Base-by-base conservation (phyloP, 2,113 vertebrate species). In the Numenius arquata region DNA sequence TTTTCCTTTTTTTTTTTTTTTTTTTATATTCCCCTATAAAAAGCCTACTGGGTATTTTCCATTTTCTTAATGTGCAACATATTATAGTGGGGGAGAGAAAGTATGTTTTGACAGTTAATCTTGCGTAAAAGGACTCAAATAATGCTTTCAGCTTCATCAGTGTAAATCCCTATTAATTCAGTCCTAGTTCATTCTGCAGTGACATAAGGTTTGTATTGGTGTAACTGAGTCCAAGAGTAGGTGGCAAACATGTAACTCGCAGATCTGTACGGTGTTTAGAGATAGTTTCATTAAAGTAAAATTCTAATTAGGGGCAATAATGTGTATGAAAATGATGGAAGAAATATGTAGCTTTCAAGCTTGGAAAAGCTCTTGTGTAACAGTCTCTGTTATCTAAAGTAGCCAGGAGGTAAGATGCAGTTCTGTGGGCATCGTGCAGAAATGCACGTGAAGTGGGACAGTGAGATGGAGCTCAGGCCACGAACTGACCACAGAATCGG, bases 181-280 rank as follows among this genome's bases (percentile, higher is more conserved):
- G 0, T 36, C 75, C 62, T 45, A 29, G 20, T 53, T 63, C 26
- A 3, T 18, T 61, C 14, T 61, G 72, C 75, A 47, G 38, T 19
- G 41, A 12, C 2, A 0, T 45, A 41, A n/a, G 41, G 25, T 20
- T 88, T 48, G 20, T 81, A 45, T 25, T 1, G 0, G 4, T 15
- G 2, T 19, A 36, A 22, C 66, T 58, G 62, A 63, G 47, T 55
- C 50, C 78, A n/a, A 4, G 12, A 36, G 32, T 8, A 62, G 8
- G 16, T 43, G 48, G 40, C 55, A 38, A 61, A 67, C 34, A 7
- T 11, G 17, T 30, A 80, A 11, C 59, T 34, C 18, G 7, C 20
- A 38, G 26, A 19, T 47, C 63, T 86, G 32, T 61, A 32, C 66
- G 73, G 22, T 45, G 32, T 74, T 93, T 50, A 47, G 41, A 86